Conservation (phyloP, 2,888 invertebrate species). For the Anticlea derivata region DNA sequence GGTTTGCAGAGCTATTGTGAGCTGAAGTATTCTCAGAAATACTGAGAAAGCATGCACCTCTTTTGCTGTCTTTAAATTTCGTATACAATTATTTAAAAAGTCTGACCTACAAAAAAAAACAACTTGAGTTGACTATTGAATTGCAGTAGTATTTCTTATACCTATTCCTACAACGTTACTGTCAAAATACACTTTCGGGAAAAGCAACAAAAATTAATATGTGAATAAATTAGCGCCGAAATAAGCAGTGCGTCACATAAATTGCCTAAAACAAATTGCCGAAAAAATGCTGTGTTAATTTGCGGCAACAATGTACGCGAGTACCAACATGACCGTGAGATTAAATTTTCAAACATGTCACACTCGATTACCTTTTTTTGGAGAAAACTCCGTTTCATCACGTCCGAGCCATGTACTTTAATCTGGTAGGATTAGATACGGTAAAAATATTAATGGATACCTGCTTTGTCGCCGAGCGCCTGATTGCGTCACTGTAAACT, state of each 20-base stretch:
- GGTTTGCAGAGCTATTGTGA: constrained; percentile 6
- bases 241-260: constrained; percentile 46
- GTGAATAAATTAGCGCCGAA: constrained; percentile 39
- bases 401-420: constrained; percentile 56
- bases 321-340: constrained; percentile 64
- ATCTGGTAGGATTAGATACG: constrained; percentile 53
- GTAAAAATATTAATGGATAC: constrained; percentile 44
- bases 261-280: constrained; percentile 57
- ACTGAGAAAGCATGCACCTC: not conserved
- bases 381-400: constrained; percentile 66
- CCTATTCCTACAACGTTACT: too few relatives aligned
- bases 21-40: not conserved
- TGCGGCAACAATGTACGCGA: constrained; percentile 54
- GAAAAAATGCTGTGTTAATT: constrained; percentile 65
- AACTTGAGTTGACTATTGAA: too few relatives aligned
- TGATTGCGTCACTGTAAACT: constrained; percentile 31
- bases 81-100: too few relatives aligned
- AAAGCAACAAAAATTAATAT: constrained; percentile 19
- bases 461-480: constrained; percentile 36
- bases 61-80: too few relatives aligned
- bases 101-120: too few relatives aligned
- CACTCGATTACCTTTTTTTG: constrained; percentile 65
- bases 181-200: too few relatives aligned
- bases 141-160: too few relatives aligned
- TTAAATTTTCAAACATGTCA: constrained; percentile 75